These are phyloP conservation scores for Mormyrus hasselquistii DNA, from an alignment of 2,797 vertebrate genomes.

Conservation along the genomic window DNA sequence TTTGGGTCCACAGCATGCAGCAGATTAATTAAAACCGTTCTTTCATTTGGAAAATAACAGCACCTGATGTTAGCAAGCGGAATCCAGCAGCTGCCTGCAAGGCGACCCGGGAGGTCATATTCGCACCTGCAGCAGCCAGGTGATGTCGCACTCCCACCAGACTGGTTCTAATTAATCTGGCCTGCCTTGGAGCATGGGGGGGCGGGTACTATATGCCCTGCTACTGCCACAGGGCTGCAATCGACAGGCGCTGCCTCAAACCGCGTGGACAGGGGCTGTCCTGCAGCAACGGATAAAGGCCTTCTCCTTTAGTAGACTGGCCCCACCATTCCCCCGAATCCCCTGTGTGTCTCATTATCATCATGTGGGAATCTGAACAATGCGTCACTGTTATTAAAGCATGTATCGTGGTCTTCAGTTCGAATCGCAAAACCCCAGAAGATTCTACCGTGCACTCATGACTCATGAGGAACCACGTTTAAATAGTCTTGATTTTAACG, in stretches of 20 bases:
- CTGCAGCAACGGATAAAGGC: not conserved
- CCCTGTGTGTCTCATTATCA: not conserved
- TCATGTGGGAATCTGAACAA: not conserved
- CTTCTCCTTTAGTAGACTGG: not conserved
- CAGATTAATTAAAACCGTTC: not conserved
- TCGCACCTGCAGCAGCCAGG: not conserved
- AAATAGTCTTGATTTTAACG: not conserved
- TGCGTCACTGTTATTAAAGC: not conserved
- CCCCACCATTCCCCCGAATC: not conserved
- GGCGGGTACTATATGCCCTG: not conserved
- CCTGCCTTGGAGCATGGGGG: not conserved
- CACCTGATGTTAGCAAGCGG: slow-evolving; percentile 2
- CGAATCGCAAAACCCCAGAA: not conserved
- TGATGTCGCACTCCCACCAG: not conserved
- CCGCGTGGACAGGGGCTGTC: not conserved
- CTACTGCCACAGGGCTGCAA: not conserved
- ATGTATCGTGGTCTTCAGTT: not conserved
- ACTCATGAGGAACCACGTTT: not conserved
- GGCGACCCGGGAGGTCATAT: not conserved
- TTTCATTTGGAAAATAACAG: not conserved
- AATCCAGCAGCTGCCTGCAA: not conserved
- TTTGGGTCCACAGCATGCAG: not conserved
- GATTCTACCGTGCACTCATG: not conserved
- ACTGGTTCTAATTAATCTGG: not conserved
- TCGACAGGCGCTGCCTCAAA: not conserved